Evolutionary conservation across 2,797 vertebrate genomes (phyloP).

Genomic region (Hirundo rustica): DNA sequence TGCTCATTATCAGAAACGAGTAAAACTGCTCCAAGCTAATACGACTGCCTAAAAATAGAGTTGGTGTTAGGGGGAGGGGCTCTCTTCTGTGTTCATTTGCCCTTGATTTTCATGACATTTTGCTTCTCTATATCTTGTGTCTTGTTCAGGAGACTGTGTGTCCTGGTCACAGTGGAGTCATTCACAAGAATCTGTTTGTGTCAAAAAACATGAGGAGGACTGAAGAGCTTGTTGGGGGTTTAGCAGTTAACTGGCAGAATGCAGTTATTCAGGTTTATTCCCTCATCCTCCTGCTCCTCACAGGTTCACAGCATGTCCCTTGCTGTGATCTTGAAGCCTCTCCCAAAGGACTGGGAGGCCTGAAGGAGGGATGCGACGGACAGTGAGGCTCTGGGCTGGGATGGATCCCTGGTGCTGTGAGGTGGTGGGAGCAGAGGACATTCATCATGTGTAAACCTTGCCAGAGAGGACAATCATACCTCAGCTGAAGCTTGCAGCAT

Average conservation of each 20-base stretch:
- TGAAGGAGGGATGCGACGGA: neutral
- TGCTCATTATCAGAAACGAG: conserved; percentile 23
- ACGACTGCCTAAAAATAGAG: conserved; percentile 54
- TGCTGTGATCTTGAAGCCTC: neutral
- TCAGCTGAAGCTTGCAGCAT: neutral
- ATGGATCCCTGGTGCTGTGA: neutral
- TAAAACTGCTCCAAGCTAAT: conserved; percentile 60
- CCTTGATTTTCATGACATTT: conserved; percentile 58
- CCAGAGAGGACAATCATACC: neutral
- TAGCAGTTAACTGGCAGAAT: neutral
- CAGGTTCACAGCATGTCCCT: neutral
- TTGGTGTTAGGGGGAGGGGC: conserved; percentile 10
- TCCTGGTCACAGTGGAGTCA: neutral
- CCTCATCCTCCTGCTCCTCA: neutral
- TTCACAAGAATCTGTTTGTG: neutral
- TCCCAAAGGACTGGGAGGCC: neutral
- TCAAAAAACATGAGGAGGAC: neutral
- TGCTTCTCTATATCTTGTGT: conserved; percentile 12
- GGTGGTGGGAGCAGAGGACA: neutral
- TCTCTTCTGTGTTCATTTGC: conserved; percentile 26
- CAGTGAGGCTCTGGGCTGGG: neutral
- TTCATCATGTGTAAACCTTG: fast-evolving
- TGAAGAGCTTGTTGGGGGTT: neutral
- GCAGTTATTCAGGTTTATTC: neutral
- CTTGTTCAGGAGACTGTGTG: neutral